phyloP scores from a whole-genome alignment of 2,113 vertebrate genomes.

The Dicerorhinus sumatrensis region DNA sequence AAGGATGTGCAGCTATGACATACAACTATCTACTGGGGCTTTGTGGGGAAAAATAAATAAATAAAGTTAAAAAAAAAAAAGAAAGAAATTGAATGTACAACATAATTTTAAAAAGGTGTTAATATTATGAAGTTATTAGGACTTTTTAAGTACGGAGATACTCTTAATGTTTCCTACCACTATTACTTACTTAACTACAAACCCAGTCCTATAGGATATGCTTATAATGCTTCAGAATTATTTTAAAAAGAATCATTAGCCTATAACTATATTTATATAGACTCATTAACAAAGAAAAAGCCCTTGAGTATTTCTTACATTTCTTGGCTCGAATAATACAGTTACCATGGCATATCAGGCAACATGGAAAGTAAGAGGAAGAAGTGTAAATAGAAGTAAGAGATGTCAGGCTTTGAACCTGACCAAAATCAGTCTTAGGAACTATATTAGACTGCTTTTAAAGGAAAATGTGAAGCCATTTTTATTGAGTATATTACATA shows the following conservation, averaged over 20 bases:
- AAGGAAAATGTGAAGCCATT: neutral
- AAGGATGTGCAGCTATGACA: too few species aligned
- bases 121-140: neutral
- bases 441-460: neutral
- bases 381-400: conserved; percentile 23
- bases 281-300: conserved; percentile 35
- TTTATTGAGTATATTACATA: conserved; percentile 81
- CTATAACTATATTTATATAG: neutral
- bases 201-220: neutral
- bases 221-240: conserved; percentile 30
- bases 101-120: neutral
- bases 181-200: conserved; percentile 9
- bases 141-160: conserved; percentile 15
- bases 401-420: conserved; percentile 17
- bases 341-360: neutral
- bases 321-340: conserved; percentile 1
- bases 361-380: conserved; percentile 7
- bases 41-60: too few species aligned
- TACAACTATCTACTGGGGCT: too few species aligned
- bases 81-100: neutral
- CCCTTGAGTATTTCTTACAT: neutral
- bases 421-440: conserved; percentile 42
- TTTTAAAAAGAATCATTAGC: conserved; percentile 47
- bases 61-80: too few species aligned
- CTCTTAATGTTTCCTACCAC: neutral